Evolutionary conservation across 1,140 invertebrate genomes (phyloP), one percentile per base, ranked within the genome.

Genomic region (Gerris buenoi): DNA sequence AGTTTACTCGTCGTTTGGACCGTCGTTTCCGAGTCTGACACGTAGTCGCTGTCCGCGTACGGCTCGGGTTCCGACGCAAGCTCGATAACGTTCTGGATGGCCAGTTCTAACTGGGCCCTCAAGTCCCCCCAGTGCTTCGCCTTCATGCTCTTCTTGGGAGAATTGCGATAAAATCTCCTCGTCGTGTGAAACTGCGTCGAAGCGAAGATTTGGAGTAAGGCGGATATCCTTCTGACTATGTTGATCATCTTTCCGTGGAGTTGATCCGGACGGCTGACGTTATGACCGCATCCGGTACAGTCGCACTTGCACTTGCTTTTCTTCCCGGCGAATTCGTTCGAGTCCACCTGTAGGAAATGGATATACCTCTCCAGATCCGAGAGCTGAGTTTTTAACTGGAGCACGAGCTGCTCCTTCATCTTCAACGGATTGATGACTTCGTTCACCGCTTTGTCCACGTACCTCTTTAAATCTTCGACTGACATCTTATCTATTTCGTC

Each of bases 281-380:
- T 65, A n/a, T 67, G 70, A 27, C 33, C 68, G 27, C 63, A 67
- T 25, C 67, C 67, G 57, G 67, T 57, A 29, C 65, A 70, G 23
- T 65, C 57, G 59, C 68, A 68, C 27, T 46, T 63, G 63, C 64
- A 68, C n/a, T 69, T 64, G 33, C 58, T 59, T 46, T 66, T 69
- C 1, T 59, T n/a, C 23, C 15, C 59, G 25, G 25, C 15, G 26
- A 25, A 64, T n/a, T 65, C 57, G 2, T 10, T 59, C 29, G 66
- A 65, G 65, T 65, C 60, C 57, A 87, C 89, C 84, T 98, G 96
- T 66, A 99, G 81, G 74, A 97, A 95, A 72, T 91, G 86, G 73
- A 99, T 98, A 76, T 98, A 99, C 68, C 94, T 84, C 77, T 99
- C 97, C 75, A 99, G 83, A 79, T 99, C 97, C 61, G 87, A 85